Base-by-base conservation (phyloP, 2,888 invertebrate genomes). In the Papilio elwesi region DNA sequence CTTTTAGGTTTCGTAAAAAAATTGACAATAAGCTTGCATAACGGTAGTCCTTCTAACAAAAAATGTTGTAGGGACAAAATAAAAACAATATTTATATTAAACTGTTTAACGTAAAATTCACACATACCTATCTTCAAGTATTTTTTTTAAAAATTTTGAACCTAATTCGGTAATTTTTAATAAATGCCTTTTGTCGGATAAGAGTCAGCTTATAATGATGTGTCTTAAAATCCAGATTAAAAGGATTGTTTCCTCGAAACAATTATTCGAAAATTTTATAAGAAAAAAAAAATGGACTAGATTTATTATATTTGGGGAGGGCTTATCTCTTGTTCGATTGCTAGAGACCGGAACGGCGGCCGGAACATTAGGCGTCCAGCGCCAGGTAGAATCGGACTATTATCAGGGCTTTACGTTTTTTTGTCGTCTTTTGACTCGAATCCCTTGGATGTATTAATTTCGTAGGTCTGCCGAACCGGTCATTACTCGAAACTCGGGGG, bases 361-460 rank as follows among this genome's bases (percentile, higher is more conserved):
- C 80, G 80, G 80, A 77, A 80, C 70, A 70, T 64, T 49, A 59
- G 71, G 55, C 65, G 62, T 80, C 80, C 78, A 78, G 72, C 82
- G 78, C 80, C 92, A 93, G 93, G 93, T 92, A 92, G 86, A 87
- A 80, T 83, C 83, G 81, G 87, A 84, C 89, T 83, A 92, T 92
- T 92, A 93, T 91, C 90, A 87, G 85, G 84, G 86, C 85, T 90
- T 93, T 90, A 87, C 83, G 85, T 92, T 93, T 93, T 43, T 93
- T 93, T 93, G 90, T 91, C 85, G 84, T 81, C 87, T 85, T 89
- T 91, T 90, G 89, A 89, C 90, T 90, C 78, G 86, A 85, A 90
- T 88, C 90, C 90, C 87, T 89, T 83, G 87, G 88, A 93, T 91
- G 89, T 91, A 92, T 93, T 93, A 93, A 93, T 93, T 92, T 92